Evolutionary conservation across 2,113 vertebrate species (phyloP).

Genomic region (Grallaria varia): DNA sequence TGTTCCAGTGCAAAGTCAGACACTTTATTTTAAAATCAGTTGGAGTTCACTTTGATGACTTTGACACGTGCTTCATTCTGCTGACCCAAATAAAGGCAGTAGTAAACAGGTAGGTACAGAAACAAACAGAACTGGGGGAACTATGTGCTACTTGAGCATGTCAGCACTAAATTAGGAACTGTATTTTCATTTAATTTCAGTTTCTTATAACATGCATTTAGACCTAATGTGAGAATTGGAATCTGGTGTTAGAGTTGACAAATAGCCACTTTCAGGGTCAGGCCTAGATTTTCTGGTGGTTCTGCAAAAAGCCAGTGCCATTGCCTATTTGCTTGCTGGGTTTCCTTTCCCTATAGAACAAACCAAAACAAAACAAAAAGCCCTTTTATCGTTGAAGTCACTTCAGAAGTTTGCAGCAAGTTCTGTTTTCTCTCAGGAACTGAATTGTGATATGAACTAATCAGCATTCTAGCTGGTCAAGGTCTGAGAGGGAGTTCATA

Average conservation of each 20-base stretch:
- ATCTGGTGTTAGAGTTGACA: not conserved
- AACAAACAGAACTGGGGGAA: not conserved
- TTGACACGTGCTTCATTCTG: not conserved
- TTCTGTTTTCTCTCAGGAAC: slow-evolving; percentile 15
- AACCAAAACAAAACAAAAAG: slow-evolving; percentile 11
- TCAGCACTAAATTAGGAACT: not conserved
- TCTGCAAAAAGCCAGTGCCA: slow-evolving; percentile 28
- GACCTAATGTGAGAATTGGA: not conserved
- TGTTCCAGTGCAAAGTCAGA: not conserved
- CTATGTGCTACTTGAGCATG: not conserved
- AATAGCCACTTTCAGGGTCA: not conserved
- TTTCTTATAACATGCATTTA: not conserved
- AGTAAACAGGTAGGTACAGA: slow-evolving; percentile 25
- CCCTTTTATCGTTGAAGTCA: not conserved
- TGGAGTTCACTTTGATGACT: not conserved
- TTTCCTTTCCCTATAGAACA: not conserved
- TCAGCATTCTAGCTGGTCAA: not conserved
- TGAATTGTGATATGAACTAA: not conserved
- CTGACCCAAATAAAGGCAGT: not conserved
- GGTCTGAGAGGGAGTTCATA: slow-evolving; percentile 8
- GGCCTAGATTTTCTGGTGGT: not conserved
- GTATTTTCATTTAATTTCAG: not conserved
- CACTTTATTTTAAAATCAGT: not conserved
- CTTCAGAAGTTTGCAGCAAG: not conserved
- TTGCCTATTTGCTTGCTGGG: not conserved